Percentiles rank a stretch among this genome's conserved stretches.
phyloP scores from a whole-genome alignment of 1,140 invertebrate species.

The Varroa destructor region DNA sequence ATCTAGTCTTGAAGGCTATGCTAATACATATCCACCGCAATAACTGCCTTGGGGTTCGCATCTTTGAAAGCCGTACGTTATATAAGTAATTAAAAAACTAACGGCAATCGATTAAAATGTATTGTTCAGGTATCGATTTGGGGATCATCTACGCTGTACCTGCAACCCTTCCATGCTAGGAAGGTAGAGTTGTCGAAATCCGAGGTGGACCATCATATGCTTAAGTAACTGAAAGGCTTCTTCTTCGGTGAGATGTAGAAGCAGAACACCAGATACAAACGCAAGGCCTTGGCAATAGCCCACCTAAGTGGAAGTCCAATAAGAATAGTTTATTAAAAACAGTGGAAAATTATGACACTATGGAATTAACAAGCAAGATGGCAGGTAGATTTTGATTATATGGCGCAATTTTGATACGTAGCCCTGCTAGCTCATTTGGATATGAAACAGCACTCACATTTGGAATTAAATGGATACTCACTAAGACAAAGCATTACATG shows the following conservation, averaged over 20 bases:
- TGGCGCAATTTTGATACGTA: no score
- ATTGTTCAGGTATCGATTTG: no score
- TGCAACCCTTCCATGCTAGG: constrained; percentile 86
- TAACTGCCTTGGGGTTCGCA: no score
- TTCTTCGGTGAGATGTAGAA: constrained; percentile 65
- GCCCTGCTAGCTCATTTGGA: no score
- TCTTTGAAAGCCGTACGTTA: neutral
- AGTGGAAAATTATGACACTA: neutral
- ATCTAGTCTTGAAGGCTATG: no score
- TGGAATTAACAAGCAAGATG: constrained; percentile 41
- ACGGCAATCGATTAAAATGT: no score
- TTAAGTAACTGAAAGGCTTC: constrained; percentile 50
- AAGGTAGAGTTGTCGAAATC: constrained; percentile 69
- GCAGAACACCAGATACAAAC: constrained; percentile 79
- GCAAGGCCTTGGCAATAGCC: constrained; percentile 90
- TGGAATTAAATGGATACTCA: no score
- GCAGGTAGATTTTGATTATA: constrained; percentile 50
- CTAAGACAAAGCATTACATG: no score
- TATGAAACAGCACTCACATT: no score
- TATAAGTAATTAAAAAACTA: no score
- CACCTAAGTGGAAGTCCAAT: constrained; percentile 51
- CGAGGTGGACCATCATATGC: constrained; percentile 77
- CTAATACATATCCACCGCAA: no score
- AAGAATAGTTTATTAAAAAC: neutral
- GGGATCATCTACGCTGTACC: constrained; percentile 41